Conservation (phyloP, 2,113 vertebrate species). For the Seriola rivoliana region DNA sequence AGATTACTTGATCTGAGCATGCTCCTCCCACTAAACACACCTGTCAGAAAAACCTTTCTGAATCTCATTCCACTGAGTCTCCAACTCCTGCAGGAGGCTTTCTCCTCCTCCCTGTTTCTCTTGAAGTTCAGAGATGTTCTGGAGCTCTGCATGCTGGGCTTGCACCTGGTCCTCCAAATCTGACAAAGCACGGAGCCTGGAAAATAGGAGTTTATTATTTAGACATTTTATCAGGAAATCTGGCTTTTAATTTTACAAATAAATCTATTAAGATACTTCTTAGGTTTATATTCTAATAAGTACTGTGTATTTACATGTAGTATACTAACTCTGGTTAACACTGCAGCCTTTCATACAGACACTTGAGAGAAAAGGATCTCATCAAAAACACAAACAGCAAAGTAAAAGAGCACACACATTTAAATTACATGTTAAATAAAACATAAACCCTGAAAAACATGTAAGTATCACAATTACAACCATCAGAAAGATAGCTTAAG, state of each 20-base stretch:
- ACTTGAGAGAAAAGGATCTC: no score
- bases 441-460: no score
- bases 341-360: no score
- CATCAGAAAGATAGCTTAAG: background rate
- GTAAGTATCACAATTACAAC: no score
- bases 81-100: slow-evolving; percentile 78
- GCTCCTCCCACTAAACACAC: slow-evolving; percentile 68
- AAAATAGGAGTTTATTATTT: background rate
- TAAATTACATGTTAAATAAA: no score
- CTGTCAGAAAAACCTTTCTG: slow-evolving; percentile 85
- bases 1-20: background rate
- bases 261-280: no score
- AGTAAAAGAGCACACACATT: background rate
- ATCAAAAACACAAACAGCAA: background rate
- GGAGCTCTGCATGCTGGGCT: slow-evolving; percentile 84
- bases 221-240: background rate
- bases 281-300: no score
- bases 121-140: slow-evolving; percentile 80
- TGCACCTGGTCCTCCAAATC: slow-evolving; percentile 88
- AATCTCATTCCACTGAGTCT: slow-evolving; percentile 87
- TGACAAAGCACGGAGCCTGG: slow-evolving; percentile 88
- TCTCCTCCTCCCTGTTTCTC: slow-evolving; percentile 75
- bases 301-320: no score
- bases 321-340: no score
- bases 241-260: no score